A percentile compares a stretch with the other conserved stretches of the same genome.
Conservation (phyloP, 2,113 vertebrate genomes). For the Lepisosteus osseus region DNA sequence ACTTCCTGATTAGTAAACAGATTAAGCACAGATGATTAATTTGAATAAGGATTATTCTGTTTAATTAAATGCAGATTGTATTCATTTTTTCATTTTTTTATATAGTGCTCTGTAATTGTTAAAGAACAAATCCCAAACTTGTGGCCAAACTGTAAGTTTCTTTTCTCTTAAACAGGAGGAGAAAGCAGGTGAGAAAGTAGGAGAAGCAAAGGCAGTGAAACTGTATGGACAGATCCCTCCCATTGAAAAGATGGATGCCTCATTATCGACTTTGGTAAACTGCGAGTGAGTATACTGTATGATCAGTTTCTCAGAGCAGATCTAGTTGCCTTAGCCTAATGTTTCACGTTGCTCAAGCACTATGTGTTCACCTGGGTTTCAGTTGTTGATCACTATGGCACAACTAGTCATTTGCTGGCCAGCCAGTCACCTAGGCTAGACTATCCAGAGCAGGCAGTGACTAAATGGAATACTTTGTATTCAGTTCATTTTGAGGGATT, state of each 20-base stretch:
- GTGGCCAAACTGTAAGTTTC: not conserved
- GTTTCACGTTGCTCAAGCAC: too few relatives aligned
- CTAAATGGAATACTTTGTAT: too few relatives aligned
- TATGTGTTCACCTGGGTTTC: too few relatives aligned
- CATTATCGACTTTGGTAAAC: conserved; percentile 76
- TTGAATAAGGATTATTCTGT: not conserved
- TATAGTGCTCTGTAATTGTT: not conserved
- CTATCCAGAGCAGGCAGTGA: too few relatives aligned
- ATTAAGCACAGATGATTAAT: not conserved
- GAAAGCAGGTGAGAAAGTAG: conserved; percentile 78
- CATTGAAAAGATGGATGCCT: conserved; percentile 91
- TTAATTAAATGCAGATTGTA: not conserved
- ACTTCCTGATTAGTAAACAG: not conserved
- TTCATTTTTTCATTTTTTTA: not conserved
- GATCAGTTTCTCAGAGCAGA: too few relatives aligned
- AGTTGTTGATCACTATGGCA: too few relatives aligned
- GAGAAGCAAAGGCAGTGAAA: conserved; percentile 82
- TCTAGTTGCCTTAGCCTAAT: too few relatives aligned
- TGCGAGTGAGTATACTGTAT: conserved; percentile 81
- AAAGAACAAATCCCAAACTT: not conserved
- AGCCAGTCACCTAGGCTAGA: too few relatives aligned
- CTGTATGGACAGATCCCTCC: conserved; percentile 89
- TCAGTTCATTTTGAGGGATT: too few relatives aligned
- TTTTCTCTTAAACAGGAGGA: conserved; percentile 72
- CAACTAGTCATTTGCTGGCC: too few relatives aligned